Evolutionary conservation across 2,888 invertebrate genomes (phyloP).

Genomic region (Apoderus coryli): DNA sequence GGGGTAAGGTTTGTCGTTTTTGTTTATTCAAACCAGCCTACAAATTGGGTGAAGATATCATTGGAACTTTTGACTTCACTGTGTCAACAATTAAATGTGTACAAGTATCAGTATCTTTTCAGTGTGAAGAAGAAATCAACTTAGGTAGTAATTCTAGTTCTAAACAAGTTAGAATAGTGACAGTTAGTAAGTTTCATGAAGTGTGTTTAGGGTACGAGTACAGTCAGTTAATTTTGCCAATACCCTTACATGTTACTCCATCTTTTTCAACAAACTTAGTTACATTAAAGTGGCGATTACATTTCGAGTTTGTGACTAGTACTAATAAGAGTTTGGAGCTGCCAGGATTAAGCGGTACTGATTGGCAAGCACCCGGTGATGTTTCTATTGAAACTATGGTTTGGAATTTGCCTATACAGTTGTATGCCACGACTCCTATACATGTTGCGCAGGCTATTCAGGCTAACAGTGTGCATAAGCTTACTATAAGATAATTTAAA

Average conservation of each 20-base stretch:
- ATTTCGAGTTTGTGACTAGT: conserved; percentile 94
- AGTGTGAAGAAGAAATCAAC: conserved; percentile 68
- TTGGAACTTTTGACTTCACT: conserved; percentile 80
- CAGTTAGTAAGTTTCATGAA: conserved; percentile 84
- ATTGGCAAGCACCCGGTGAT: conserved; percentile 73
- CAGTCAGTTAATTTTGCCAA: conserved; percentile 81
- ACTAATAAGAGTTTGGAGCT: conserved; percentile 42
- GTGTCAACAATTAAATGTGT: conserved; percentile 82
- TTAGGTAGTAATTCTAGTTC: conserved; percentile 23
- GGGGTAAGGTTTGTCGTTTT: conserved; percentile 86
- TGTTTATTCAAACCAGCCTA: conserved; percentile 91
- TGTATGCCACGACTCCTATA: conserved; percentile 81
- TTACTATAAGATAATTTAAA: conserved; percentile 23
- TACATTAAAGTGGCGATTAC: conserved; percentile 81
- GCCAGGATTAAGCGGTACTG: conserved; percentile 41
- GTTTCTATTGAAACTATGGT: conserved; percentile 95
- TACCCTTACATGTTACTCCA: conserved; percentile 90
- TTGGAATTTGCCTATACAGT: conserved; percentile 91
- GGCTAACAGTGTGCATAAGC: conserved; percentile 28
- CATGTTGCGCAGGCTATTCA: conserved; percentile 56
- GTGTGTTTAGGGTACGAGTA: conserved; percentile 79
- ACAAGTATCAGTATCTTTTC: conserved; percentile 90
- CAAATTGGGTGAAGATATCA: conserved; percentile 94
- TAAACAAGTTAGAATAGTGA: conserved; percentile 37
- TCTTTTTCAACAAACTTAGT: conserved; percentile 78